phyloP scores from a whole-genome alignment of 2,888 invertebrate species.

The Monopis laevigella region DNA sequence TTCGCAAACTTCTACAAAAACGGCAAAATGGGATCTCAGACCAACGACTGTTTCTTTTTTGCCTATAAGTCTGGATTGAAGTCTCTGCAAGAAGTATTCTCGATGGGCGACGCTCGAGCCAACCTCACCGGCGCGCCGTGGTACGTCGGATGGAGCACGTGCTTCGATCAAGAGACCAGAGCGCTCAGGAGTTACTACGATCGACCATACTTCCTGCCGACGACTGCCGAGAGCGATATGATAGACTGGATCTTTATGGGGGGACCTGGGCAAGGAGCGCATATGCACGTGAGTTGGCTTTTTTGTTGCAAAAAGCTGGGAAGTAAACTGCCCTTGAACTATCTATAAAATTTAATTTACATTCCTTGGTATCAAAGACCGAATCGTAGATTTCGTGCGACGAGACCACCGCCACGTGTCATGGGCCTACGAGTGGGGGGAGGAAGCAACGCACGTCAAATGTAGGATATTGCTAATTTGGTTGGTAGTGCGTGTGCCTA shows the following conservation, averaged over 20 bases:
- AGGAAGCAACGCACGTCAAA: too few species aligned
- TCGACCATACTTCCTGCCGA: conserved; percentile 90
- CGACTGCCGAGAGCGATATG: conserved; percentile 85
- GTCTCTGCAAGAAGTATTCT: conserved; percentile 81
- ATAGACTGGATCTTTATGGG: conserved; percentile 99
- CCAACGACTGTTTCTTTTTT: conserved; percentile 88
- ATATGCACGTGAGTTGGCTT: conserved; percentile 92
- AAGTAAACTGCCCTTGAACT: too few species aligned
- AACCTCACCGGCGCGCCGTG: conserved; percentile 72
- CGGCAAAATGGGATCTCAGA: conserved; percentile 57
- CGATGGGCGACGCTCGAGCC: conserved; percentile 79
- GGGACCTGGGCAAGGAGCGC: conserved; percentile 91
- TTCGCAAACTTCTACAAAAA: conserved; percentile 80
- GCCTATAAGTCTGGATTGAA: conserved; percentile 90
- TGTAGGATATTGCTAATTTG: too few species aligned
- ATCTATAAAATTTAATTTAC: too few species aligned
- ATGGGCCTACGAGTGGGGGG: too few species aligned
- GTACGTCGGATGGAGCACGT: conserved; percentile 93
- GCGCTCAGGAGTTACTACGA: conserved; percentile 80
- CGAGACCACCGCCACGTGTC: too few species aligned
- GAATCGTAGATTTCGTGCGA: too few species aligned
- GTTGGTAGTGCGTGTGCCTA: too few species aligned
- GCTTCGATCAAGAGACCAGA: conserved; percentile 83
- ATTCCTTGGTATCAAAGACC: too few species aligned
- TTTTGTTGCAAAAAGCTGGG: too few species aligned